Evolutionary conservation across 2,797 vertebrate species (phyloP).

Genomic region (Ammospiza maritima): DNA sequence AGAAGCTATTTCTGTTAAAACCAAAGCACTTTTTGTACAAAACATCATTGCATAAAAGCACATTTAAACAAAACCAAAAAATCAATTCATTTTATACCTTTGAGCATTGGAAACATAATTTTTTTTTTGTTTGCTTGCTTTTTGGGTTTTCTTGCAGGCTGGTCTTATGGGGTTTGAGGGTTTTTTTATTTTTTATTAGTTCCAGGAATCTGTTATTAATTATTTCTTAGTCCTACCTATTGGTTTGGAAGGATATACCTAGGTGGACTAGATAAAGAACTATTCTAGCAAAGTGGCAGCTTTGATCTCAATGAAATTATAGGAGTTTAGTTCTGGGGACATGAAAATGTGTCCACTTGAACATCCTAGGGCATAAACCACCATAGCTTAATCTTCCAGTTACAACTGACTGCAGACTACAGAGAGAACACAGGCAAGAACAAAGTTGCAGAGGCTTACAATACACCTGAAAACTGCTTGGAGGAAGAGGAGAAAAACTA

Average conservation of each 20-base stretch:
- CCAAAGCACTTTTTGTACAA: neutral
- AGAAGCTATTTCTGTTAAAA: neutral
- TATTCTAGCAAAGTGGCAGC: neutral
- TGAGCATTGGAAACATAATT: rapidly evolving
- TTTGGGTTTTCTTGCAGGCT: neutral
- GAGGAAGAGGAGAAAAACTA: neutral
- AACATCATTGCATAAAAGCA: neutral
- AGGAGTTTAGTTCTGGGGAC: neutral
- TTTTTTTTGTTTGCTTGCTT: neutral
- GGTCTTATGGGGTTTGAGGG: rapidly evolving
- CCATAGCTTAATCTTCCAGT: neutral
- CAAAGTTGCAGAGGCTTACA: neutral
- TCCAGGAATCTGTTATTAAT: neutral
- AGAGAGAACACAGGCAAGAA: neutral
- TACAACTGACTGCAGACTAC: neutral
- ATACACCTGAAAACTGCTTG: neutral
- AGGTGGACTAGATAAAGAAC: neutral
- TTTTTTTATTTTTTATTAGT: neutral
- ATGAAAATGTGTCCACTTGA: neutral
- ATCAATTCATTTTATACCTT: neutral
- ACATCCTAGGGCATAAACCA: neutral
- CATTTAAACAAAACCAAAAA: neutral
- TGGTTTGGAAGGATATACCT: neutral
- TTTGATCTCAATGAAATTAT: neutral
- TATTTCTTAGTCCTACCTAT: neutral